Percentiles rank a stretch among this genome's conserved stretches.
Conservation (phyloP, 2,797 vertebrate species). For the Tenualosa thibaudeaui region DNA sequence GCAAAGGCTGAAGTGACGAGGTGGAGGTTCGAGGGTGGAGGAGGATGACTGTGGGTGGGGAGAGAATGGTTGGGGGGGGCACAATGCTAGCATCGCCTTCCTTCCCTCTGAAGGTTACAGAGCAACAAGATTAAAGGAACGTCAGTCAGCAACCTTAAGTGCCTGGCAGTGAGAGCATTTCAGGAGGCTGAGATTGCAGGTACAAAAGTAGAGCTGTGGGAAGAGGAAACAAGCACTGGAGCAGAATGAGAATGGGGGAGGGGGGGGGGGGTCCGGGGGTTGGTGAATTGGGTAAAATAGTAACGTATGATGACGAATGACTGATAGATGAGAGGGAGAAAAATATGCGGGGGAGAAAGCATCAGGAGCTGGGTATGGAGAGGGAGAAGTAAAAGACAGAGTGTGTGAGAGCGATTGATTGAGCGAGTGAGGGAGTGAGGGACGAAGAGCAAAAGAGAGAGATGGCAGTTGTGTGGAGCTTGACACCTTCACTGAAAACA, state of each 20-base stretch:
- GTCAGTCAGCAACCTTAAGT: conserved; percentile 67
- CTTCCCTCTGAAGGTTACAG: conserved; percentile 68
- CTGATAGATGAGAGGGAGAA: conserved; percentile 52
- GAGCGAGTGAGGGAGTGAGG: conserved; percentile 58
- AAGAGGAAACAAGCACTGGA: conserved; percentile 21
- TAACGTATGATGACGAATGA: background rate
- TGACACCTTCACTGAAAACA: conserved; percentile 80
- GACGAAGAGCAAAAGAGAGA: conserved; percentile 53
- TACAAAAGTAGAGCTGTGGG: conserved; percentile 49
- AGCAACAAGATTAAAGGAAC: conserved; percentile 76
- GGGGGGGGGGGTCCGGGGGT: conserved; percentile 50
- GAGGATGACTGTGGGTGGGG: background rate
- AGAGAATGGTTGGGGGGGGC: conserved; percentile 40
- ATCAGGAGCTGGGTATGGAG: conserved; percentile 62
- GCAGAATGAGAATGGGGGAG: conserved; percentile 31
- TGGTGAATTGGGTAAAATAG: conserved; percentile 27
- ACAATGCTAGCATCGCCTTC: conserved; percentile 56
- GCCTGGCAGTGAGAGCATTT: conserved; percentile 60
- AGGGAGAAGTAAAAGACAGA: conserved; percentile 51
- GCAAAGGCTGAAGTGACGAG: conserved; percentile 36
- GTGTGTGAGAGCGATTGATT: conserved; percentile 56
- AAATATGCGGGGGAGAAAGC: conserved; percentile 63
- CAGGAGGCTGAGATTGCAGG: conserved; percentile 33
- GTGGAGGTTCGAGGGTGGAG: background rate
- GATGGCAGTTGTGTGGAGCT: conserved; percentile 73